Evolutionary conservation across 1,140 invertebrate species (phyloP).

Genomic region (Magallana gigas): DNA sequence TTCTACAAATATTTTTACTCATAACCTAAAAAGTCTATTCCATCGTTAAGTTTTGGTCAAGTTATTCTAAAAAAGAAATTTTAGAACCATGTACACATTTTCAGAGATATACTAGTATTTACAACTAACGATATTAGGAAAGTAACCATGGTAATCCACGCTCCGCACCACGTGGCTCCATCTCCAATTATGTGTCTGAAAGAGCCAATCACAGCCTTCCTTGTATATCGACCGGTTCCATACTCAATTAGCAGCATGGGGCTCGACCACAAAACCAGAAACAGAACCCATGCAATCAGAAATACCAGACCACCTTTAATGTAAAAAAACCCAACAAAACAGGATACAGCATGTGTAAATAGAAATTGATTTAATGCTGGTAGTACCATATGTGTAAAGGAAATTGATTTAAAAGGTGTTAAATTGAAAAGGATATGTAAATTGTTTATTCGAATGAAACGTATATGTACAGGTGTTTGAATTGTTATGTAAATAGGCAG

Average conservation of each 20-base stretch:
- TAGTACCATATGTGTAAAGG: background rate
- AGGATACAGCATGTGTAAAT: background rate
- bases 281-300: conserved; percentile 73
- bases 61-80: too few relatives aligned
- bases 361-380: background rate
- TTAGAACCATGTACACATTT: too few relatives aligned
- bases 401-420: too few relatives aligned
- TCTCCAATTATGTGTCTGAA: conserved; percentile 69
- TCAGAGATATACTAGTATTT: conserved; percentile 3
- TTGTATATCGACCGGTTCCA: conserved; percentile 73
- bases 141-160: conserved; percentile 73
- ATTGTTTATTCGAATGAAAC: too few relatives aligned
- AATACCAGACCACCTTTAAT: conserved; percentile 72
- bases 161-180: conserved; percentile 71
- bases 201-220: conserved; percentile 69
- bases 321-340: background rate
- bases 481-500: too few relatives aligned
- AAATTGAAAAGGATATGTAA: too few relatives aligned
- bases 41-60: too few relatives aligned
- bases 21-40: too few relatives aligned
- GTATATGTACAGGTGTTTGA: too few relatives aligned
- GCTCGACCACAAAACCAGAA: conserved; percentile 74
- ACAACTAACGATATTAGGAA: conserved; percentile 72
- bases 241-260: conserved; percentile 75
- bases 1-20: background rate